Percentiles rank a stretch among this genome's conserved stretches.
phyloP scores from a whole-genome alignment of 1,140 invertebrate genomes.

The Ditylenchus dipsaci region DNA sequence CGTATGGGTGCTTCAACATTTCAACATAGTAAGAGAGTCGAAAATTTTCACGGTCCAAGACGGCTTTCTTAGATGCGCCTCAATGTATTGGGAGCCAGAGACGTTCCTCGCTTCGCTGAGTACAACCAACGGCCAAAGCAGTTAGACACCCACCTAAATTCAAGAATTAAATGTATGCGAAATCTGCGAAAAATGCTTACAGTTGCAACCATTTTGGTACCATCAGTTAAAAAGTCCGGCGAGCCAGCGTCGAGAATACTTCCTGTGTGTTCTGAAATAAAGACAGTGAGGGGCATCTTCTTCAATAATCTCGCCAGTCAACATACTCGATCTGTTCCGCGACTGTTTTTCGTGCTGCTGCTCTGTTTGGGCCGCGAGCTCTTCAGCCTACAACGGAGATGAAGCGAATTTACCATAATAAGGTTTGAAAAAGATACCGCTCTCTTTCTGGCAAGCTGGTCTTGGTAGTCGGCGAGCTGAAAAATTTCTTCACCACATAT shows the following conservation, averaged over 20 bases:
- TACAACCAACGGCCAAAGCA: slow-evolving; percentile 87
- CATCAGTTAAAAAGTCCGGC: slow-evolving; percentile 80
- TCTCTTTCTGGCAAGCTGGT: slow-evolving; percentile 86
- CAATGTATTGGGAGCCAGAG: slow-evolving; percentile 80
- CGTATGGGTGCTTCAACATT: slow-evolving; percentile 74
- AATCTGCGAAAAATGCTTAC: slow-evolving; percentile 56
- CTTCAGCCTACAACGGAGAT: slow-evolving; percentile 76
- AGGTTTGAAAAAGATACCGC: not conserved
- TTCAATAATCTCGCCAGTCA: not conserved
- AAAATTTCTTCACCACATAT: slow-evolving; percentile 16
- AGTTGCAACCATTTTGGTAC: slow-evolving; percentile 84
- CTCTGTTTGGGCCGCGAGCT: slow-evolving; percentile 66
- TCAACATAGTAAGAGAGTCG: slow-evolving; percentile 82
- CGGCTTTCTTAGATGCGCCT: slow-evolving; percentile 83
- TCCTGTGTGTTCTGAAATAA: slow-evolving; percentile 74
- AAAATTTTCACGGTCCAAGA: slow-evolving; percentile 91
- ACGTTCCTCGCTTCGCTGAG: slow-evolving; percentile 83
- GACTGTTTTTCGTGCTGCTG: slow-evolving; percentile 87
- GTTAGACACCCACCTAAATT: slow-evolving; percentile 74
- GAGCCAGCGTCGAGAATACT: slow-evolving; percentile 81
- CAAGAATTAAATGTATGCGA: not conserved
- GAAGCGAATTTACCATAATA: not conserved
- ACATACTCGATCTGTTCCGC: slow-evolving; percentile 89
- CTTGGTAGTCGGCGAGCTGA: slow-evolving; percentile 85
- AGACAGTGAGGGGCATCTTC: not conserved